Percentiles rank a stretch among this genome's conserved stretches.
Evolutionary conservation across 2,888 invertebrate genomes (phyloP).

Genomic region (Malthinus seriepunctatus): DNA sequence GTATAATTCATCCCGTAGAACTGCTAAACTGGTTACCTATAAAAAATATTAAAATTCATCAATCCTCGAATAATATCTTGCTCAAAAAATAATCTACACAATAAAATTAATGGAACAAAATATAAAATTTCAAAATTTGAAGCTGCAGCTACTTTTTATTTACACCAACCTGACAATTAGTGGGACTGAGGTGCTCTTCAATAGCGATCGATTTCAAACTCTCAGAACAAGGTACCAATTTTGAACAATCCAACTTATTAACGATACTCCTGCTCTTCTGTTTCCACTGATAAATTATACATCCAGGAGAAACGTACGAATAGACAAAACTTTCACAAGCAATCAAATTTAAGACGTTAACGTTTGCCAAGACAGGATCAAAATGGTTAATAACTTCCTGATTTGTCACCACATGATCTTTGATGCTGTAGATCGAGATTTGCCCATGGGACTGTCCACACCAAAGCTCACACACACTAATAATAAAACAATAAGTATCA

Average conservation of each 20-base stretch:
- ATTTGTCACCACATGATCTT: conserved; percentile 70
- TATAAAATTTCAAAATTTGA: neutral
- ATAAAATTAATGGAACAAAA: no score
- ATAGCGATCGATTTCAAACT: conserved; percentile 88
- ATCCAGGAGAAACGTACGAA: conserved; percentile 86
- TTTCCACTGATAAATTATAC: conserved; percentile 88
- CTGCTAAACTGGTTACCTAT: conserved; percentile 72
- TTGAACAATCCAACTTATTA: conserved; percentile 87
- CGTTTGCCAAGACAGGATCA: conserved; percentile 61
- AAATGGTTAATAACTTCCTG: conserved; percentile 72
- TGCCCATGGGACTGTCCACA: conserved; percentile 83
- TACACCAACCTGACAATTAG: conserved; percentile 69
- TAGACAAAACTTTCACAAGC: conserved; percentile 68
- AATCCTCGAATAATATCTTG: no score
- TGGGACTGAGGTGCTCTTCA: conserved; percentile 81
- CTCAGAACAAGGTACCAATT: conserved; percentile 89
- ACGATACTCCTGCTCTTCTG: conserved; percentile 66
- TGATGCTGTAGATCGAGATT: conserved; percentile 77
- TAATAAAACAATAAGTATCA: neutral
- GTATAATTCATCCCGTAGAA: conserved; percentile 73
- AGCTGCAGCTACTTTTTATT: neutral
- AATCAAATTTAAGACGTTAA: conserved; percentile 73
- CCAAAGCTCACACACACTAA: conserved; percentile 77
- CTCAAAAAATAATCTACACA: no score
- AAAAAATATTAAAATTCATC: conserved; percentile 1